phyloP scores from a whole-genome alignment of 2,888 invertebrate species.

The Clunio marinus region DNA sequence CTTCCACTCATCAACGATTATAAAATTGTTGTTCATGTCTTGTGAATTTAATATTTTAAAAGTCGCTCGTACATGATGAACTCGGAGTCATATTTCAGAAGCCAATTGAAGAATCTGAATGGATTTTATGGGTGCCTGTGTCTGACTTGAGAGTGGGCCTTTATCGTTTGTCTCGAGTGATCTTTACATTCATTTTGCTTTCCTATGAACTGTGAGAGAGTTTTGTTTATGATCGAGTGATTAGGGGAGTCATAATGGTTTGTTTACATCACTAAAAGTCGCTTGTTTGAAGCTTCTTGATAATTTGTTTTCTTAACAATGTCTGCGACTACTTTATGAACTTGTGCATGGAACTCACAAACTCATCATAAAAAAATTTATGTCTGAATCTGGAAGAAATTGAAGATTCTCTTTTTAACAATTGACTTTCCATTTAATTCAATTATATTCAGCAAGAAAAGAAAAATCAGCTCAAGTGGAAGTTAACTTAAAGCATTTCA shows the following conservation, averaged over 20 bases:
- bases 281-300: not conserved
- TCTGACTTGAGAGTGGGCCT: slow-evolving; percentile 15
- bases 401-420: too few species aligned
- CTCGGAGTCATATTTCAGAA: slow-evolving; percentile 37
- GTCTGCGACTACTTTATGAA: slow-evolving; percentile 25
- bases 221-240: slow-evolving; percentile 30
- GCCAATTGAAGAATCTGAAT: slow-evolving; percentile 30
- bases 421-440: slow-evolving; percentile 14
- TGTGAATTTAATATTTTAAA: not conserved
- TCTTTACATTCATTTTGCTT: slow-evolving; percentile 26
- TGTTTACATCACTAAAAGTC: slow-evolving; percentile 31
- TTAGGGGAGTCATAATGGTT: slow-evolving; percentile 32
- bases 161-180: slow-evolving; percentile 25
- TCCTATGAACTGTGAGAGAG: slow-evolving; percentile 1
- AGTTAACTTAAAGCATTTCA: not conserved
- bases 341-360: not conserved
- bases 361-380: not conserved
- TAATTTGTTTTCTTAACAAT: slow-evolving; percentile 4
- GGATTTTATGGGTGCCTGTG: slow-evolving; percentile 29
- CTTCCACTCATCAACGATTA: slow-evolving; percentile 30
- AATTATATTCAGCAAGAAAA: not conserved
- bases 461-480: slow-evolving; percentile 7
- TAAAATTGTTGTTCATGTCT: not conserved
- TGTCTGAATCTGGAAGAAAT: not conserved
- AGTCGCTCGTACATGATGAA: slow-evolving; percentile 2